Base-by-base conservation (phyloP, 2,113 vertebrate species). In the Charadrius vociferus region DNA sequence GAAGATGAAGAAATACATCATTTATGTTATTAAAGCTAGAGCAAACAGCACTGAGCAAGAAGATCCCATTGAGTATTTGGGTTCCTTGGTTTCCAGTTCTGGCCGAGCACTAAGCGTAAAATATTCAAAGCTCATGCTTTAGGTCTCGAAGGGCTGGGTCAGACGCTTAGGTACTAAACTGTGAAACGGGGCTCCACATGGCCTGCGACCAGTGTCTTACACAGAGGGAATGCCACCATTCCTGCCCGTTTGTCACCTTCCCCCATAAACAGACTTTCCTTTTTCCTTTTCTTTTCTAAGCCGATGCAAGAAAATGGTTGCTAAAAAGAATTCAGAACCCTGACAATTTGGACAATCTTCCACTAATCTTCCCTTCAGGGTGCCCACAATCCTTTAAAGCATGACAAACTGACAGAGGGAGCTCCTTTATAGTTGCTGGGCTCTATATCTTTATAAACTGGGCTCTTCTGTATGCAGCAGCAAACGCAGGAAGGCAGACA, bases 341-440 rank as follows among this genome's bases (percentile, higher is more conserved):
- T 87, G 86, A 91, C 84, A 95, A 85, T 94, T 72, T 80, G 56
- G 70, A 95, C 96, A 95, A 85, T 80, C 95, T 87, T 91, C 73
- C 49, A 59, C 86, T 97, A 96, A 97, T 96, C 97, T 95, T 93
- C 96, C 74, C 95, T 93, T 95, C 94, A 95, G 96, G 97, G 96
- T 93, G 96, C 89, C 93, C 81, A 89, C 91, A 97, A 97, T 97
- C 96, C 96, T 96, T 95, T 97, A 96, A 95, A 97, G 95, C 95
- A 94, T 97, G 93, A 96, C 94, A 91, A 84, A 93, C 80, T 95
- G 93, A 94, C 94, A 70, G 70, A 93, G 66, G 5, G 62, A 91
- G 81, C 45, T 91, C 89, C 95, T 96, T 95, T 95, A 72, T 89
- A 61, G 77, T 89, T 2, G 0, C 58, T 56, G 58, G 62, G 53